phyloP scores from a whole-genome alignment of 2,113 vertebrate species.

The Addax nasomaculatus region DNA sequence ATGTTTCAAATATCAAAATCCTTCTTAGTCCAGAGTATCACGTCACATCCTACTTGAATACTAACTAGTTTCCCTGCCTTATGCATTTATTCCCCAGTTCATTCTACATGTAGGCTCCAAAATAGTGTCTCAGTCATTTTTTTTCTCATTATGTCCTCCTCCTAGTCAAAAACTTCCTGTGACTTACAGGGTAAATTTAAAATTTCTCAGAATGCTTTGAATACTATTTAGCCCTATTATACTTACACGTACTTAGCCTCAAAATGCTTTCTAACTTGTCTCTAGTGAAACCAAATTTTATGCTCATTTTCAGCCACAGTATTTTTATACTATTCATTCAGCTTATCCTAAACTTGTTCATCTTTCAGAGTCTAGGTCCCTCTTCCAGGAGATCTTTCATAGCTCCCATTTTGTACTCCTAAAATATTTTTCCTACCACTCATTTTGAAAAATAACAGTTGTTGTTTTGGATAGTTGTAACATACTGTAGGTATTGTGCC shows the following conservation, averaged over 20 bases:
- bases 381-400: background rate
- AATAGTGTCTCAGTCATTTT: background rate
- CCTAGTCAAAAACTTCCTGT: background rate
- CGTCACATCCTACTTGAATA: background rate
- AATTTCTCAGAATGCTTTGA: background rate
- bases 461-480: background rate
- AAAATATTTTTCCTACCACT: background rate
- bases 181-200: background rate
- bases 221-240: background rate
- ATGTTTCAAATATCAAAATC: background rate
- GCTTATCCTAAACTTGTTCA: background rate
- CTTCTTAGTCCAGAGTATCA: background rate
- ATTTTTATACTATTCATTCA: background rate
- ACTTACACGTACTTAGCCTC: background rate
- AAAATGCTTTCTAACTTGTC: background rate
- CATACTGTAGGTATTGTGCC: background rate
- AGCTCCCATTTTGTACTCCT: background rate
- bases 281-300: background rate
- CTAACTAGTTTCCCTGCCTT: background rate
- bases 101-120: background rate
- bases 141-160: background rate
- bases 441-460: constrained; percentile 16
- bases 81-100: background rate
- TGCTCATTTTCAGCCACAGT: background rate
- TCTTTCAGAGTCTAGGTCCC: background rate